phyloP scores from a whole-genome alignment of 2,888 invertebrate species.

The Dysmachus trigonus region DNA sequence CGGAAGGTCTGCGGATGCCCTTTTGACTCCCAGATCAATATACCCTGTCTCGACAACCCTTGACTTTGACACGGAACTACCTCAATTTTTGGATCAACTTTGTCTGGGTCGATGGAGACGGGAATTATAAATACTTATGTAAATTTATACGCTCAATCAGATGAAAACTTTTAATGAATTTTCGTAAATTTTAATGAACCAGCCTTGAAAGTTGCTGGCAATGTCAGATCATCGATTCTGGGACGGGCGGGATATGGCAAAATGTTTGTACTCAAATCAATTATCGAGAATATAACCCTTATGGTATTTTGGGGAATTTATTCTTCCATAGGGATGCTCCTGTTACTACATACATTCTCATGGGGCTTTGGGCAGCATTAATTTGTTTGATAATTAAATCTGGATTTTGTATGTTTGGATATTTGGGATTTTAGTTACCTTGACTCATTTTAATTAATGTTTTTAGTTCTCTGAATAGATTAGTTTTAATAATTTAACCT shows the following conservation, averaged over 20 bases:
- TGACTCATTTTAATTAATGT: background rate
- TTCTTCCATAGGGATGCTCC: background rate
- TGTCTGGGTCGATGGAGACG: background rate
- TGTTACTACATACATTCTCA: background rate
- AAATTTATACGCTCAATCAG: background rate
- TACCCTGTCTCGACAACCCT: background rate
- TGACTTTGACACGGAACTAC: background rate
- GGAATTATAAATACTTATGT: background rate
- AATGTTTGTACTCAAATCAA: background rate
- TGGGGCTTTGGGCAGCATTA: background rate
- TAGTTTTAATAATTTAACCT: too few relatives aligned
- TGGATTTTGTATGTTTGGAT: background rate
- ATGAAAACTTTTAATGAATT: background rate
- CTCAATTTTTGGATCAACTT: background rate
- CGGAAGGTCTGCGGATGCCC: background rate
- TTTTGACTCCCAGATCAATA: background rate
- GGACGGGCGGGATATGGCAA: background rate
- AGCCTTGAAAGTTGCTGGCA: background rate
- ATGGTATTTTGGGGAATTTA: background rate
- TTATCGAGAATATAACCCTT: background rate
- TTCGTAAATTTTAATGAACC: background rate
- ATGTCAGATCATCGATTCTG: background rate
- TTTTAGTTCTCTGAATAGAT: background rate
- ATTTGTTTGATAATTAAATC: background rate
- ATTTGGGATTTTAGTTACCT: background rate